Base-by-base conservation (phyloP, 2,113 vertebrate genomes). In the Petroica traversi region DNA sequence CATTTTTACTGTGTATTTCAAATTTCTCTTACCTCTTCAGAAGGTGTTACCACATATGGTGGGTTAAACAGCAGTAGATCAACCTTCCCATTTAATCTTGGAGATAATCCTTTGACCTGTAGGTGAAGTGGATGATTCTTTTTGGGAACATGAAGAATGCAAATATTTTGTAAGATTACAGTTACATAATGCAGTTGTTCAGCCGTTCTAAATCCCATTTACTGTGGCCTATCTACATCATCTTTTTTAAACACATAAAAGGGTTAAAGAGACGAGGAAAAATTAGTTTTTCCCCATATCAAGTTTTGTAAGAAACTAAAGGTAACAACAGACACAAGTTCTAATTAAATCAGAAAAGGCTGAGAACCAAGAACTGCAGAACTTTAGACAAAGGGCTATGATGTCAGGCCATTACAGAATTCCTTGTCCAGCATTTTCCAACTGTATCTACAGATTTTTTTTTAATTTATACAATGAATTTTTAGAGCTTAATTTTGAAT, bases 31-130 rank as follows among this genome's bases (percentile, higher is more conserved):
- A 99, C 99, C 99, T 99, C 99, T 89, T 98, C 98, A 80, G 99
- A 98, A 16, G 99, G 98, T 10, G 99, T 99, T 89, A 99, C 99
- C 34, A 99, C 99, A 6, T 99, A 99, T 0, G 99, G 99, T 25
- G 99, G 99, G 89, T 99, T 99, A 96, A 99, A 99, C 16, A 99
- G 92, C 64, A 99, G 98, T 23, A 99, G 97, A 52, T 99, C 99
- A 88, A 99, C 99, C 61, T 98, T 98, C n/a, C 98, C 98, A 72
- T 97, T 95, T 76, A 99, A 75, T 82, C 98, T 98, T 28, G 99
- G 98, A 83, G 98, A 94, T 41, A 99, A 96, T 92, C 98, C 95
- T 83, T 98, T 95, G 58, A 98, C 99, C 99, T 99, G 67, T 18
- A 93, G 61, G 83, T 77, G 67, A 96, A 92, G n/a, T 41, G 49